Evolutionary conservation across 1,140 invertebrate genomes (phyloP).

Genomic region (Drosophila rhopaloa): DNA sequence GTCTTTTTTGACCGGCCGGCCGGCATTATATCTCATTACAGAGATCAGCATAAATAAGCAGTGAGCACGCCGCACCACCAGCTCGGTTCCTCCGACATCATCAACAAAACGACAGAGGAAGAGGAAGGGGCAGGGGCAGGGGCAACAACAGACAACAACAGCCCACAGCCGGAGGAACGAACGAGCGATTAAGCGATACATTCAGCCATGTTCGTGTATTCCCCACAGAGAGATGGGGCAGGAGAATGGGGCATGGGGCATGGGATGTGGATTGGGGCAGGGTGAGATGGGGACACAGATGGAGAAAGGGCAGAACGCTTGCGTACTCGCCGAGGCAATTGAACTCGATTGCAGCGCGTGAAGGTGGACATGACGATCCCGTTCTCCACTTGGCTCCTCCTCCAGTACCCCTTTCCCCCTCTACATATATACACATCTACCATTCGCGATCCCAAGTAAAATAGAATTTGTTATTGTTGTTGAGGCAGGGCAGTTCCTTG

Average conservation of each 20-base stretch:
- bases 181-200: conserved; percentile 73
- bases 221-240: conserved; percentile 40
- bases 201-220: conserved; percentile 65
- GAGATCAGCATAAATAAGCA: conserved; percentile 83
- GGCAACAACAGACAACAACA: conserved; percentile 22
- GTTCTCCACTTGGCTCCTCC: conserved; percentile 25
- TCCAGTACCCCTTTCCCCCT: background rate
- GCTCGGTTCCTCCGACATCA: conserved; percentile 10
- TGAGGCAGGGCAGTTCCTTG: conserved; percentile 70
- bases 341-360: conserved; percentile 71
- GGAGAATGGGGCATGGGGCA: conserved; percentile 6
- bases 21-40: conserved; percentile 83
- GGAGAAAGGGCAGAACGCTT: conserved; percentile 53
- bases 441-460: conserved; percentile 41
- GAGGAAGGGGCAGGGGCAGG: background rate
- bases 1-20: conserved; percentile 64
- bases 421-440: conserved; percentile 2
- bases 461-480: conserved; percentile 76
- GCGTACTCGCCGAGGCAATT: conserved; percentile 71
- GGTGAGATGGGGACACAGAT: conserved; percentile 38
- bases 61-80: conserved; percentile 61
- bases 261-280: conserved; percentile 6
- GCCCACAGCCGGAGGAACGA: conserved; percentile 38
- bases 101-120: background rate
- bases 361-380: conserved; percentile 74